Percentiles rank a stretch among this genome's conserved stretches.
phyloP scores from a whole-genome alignment of 2,888 invertebrate species.

The Atherix ibis region DNA sequence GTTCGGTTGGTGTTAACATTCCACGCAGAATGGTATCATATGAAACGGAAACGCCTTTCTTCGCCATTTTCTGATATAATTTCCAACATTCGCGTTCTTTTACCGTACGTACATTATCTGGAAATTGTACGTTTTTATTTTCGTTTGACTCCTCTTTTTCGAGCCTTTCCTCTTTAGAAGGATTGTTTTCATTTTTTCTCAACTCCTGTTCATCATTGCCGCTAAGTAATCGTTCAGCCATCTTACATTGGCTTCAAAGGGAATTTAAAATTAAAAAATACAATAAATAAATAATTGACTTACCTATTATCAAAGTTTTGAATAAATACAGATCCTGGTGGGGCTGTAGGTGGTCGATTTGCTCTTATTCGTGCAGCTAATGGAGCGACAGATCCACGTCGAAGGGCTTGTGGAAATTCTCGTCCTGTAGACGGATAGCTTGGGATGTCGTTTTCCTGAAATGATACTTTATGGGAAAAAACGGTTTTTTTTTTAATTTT shows the following conservation, averaged over 20 bases:
- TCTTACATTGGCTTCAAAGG: too few species aligned
- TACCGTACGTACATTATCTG: constrained; percentile 36
- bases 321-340: constrained; percentile 27
- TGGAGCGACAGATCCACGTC: constrained; percentile 29
- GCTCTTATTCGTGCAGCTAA: constrained; percentile 26
- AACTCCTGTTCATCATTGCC: too few species aligned
- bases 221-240: too few species aligned
- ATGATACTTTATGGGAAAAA: constrained; percentile 24
- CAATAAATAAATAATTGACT: too few species aligned
- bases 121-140: constrained; percentile 18
- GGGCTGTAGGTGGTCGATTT: constrained; percentile 31
- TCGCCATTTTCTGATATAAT: constrained; percentile 48
- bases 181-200: constrained; percentile 3
- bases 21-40: constrained; percentile 54
- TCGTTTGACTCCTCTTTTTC: constrained; percentile 1
- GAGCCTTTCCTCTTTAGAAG: constrained; percentile 4
- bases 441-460: constrained; percentile 30
- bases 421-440: constrained; percentile 25
- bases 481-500: too few species aligned
- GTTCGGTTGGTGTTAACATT: constrained; percentile 56
- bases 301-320: constrained; percentile 14
- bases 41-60: constrained; percentile 48
- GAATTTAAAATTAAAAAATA: too few species aligned
- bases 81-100: constrained; percentile 53
- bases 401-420: constrained; percentile 28